Evolutionary conservation across 2,797 vertebrate species (phyloP), one percentile per base, ranked within the genome.

Genomic region (Echeneis naucrates): DNA sequence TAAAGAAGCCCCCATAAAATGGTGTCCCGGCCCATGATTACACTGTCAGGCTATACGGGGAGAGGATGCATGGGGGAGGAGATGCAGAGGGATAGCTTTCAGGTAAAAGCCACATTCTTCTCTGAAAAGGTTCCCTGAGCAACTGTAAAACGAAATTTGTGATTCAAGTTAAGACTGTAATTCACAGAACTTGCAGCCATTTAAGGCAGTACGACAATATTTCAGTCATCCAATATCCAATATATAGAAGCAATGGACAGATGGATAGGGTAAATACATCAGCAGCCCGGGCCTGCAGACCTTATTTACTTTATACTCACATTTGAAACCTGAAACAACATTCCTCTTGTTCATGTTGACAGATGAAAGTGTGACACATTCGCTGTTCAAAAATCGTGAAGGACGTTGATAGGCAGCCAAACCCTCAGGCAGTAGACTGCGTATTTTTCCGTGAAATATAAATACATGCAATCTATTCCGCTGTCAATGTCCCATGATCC

Each of bases 1-100:
- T 93, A 94, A 91, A 91, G 82, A 83, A 82, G 77, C 77, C 80
- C 83, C 86, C 80, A 90, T 94, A 93, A 93, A 94, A 92, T 9
- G 87, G 78, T 80, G 88, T 87, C 73, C 79, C 80, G 80, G 72
- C 89, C 86, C 88, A 87, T 93, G 92, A 94, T 95, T 93, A 94
- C 90, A 87, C 89, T 92, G 89, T 92, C 91, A 92, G 54, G 72
- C 76, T 73, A 75, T 42, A 68, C 65, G 72, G 72, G 79, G 45
- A 73, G 74, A 72, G 85, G 78, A 64, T 87, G 87, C 70, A 79
- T 80, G 77, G 48, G 77, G 82, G 83, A 84, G 83, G 85, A 89
- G 79, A 89, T 68, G 47, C 71, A 77, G 77, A 79, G 59, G 79
- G 65, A 80, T 58, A 80, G 75, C 53, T 80, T 55, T 19, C 9